A percentile compares a stretch with the other conserved stretches of the same genome.
Evolutionary conservation across 35 echinoderm and acorn worm genomes (phyloP).

Genomic region (Ophioderma brevispina): DNA sequence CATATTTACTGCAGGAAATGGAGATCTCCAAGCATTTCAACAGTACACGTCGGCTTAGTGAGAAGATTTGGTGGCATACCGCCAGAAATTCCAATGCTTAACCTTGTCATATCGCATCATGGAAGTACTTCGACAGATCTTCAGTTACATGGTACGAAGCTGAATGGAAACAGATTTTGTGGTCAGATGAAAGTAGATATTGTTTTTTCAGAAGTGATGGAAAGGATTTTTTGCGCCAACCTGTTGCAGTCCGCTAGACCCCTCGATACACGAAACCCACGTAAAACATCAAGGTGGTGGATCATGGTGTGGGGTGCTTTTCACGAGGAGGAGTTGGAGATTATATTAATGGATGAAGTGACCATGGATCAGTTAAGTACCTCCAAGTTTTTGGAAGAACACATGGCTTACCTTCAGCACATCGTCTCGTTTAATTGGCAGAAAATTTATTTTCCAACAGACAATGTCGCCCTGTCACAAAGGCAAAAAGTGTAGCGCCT

Average conservation of each 20-base stretch:
- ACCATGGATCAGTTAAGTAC: background rate
- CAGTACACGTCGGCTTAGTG: background rate
- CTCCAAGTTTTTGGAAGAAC: background rate
- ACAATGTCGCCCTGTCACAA: background rate
- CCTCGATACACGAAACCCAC: background rate
- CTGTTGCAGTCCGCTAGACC: background rate
- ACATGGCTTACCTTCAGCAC: background rate
- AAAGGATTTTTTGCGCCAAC: background rate
- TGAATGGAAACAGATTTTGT: background rate
- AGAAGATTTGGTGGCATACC: background rate
- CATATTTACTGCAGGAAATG: background rate
- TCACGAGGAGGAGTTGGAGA: background rate
- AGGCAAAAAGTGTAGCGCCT: background rate
- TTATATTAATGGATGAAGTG: background rate
- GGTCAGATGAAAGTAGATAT: slow-evolving; percentile 1
- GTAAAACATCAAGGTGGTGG: background rate
- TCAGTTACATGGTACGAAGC: background rate
- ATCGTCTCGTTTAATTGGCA: background rate
- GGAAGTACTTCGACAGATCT: background rate
- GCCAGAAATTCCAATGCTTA: background rate
- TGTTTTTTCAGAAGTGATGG: background rate
- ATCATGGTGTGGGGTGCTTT: slow-evolving; percentile 18
- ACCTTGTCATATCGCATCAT: background rate
- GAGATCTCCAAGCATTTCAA: background rate
- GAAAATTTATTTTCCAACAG: background rate